Conservation (phyloP, 2,888 invertebrate genomes). For the Xestia xanthographa region DNA sequence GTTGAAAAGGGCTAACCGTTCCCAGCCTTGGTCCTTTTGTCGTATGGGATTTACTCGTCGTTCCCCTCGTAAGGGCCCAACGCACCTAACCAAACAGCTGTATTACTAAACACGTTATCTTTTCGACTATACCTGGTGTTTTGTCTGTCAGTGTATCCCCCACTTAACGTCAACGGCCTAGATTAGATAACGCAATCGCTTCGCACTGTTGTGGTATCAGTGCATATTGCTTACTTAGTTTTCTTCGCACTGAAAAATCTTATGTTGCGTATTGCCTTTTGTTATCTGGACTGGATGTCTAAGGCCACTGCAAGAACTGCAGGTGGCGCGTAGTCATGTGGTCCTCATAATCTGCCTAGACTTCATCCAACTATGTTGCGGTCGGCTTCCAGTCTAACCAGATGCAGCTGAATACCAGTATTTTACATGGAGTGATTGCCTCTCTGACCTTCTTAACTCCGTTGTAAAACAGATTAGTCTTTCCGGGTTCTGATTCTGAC, state of each 20-base stretch:
- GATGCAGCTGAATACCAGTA: neutral
- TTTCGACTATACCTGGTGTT: slow-evolving; percentile 13
- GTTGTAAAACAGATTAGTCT: neutral
- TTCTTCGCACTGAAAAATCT: slow-evolving; percentile 15
- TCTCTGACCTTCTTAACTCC: neutral
- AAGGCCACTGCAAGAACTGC: neutral
- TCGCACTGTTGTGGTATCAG: slow-evolving; percentile 12
- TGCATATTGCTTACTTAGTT: slow-evolving; percentile 34
- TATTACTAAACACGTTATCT: slow-evolving; percentile 13
- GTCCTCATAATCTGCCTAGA: neutral
- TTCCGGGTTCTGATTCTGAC: neutral
- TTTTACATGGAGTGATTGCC: neutral
- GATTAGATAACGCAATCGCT: slow-evolving; percentile 50
- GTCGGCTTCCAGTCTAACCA: neutral
- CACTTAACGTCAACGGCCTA: slow-evolving; percentile 35
- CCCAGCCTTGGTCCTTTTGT: neutral
- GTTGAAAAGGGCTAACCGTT: neutral
- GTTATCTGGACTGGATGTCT: neutral
- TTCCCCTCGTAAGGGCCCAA: neutral
- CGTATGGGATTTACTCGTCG: neutral
- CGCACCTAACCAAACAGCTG: slow-evolving; percentile 45
- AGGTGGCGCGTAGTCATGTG: neutral
- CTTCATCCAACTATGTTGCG: neutral
- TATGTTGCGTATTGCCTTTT: neutral
- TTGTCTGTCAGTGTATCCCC: slow-evolving; percentile 19